These are phyloP conservation scores for Periphyllus acericola DNA, from an alignment of 2,888 invertebrate species.

Conservation along the genomic window DNA sequence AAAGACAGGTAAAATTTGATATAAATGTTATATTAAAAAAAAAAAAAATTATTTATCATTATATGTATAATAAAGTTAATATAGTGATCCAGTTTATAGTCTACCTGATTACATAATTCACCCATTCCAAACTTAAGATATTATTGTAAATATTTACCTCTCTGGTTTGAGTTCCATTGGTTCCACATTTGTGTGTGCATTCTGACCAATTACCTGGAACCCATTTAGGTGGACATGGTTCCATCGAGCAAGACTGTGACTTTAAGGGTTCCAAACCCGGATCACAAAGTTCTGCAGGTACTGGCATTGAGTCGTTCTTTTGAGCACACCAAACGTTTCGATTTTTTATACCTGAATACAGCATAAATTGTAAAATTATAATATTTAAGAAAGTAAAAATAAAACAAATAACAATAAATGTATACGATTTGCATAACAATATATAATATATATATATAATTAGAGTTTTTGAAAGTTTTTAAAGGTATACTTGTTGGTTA, in stretches of 20 bases:
- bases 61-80: too few species aligned
- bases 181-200: slow-evolving; percentile 85
- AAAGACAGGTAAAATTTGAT: too few species aligned
- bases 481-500: too few species aligned
- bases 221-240: slow-evolving; percentile 86
- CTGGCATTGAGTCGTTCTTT: slow-evolving; percentile 76
- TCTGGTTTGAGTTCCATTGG: slow-evolving; percentile 77
- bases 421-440: neutral
- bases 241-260: slow-evolving; percentile 78
- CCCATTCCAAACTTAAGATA: neutral
- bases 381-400: neutral
- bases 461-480: neutral
- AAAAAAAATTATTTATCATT: too few species aligned
- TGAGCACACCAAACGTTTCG: slow-evolving; percentile 85
- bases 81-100: too few species aligned
- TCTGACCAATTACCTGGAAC: slow-evolving; percentile 80
- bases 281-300: slow-evolving; percentile 83
- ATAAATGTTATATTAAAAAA: too few species aligned
- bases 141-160: slow-evolving; percentile 67
- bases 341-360: slow-evolving; percentile 74
- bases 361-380: neutral
- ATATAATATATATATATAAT: neutral
- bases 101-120: neutral
- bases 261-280: slow-evolving; percentile 77
- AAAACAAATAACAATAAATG: neutral